phyloP scores from a whole-genome alignment of 2,888 invertebrate species.

The Schizaphis graminum region DNA sequence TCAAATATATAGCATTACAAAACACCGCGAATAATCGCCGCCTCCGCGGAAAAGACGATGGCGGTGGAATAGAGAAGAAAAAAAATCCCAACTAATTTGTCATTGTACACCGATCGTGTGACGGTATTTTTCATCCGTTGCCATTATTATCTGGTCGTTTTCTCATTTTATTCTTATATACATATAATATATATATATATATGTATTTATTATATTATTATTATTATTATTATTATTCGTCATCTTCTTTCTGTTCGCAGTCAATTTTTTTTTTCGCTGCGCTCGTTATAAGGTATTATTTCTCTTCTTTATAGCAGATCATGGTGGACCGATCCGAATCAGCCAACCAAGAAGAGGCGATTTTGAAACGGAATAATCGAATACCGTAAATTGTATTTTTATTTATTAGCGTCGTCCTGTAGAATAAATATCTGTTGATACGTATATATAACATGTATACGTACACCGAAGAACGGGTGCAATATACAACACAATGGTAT shows the following conservation, averaged over 20 bases:
- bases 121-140: constrained; percentile 65
- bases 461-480: background rate
- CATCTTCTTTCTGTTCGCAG: constrained; percentile 42
- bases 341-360: constrained; percentile 64
- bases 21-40: constrained; percentile 62
- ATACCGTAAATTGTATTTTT: constrained; percentile 65
- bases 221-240: constrained; percentile 30
- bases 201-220: constrained; percentile 25
- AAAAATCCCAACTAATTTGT: constrained; percentile 64
- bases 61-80: constrained; percentile 9
- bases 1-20: constrained; percentile 21
- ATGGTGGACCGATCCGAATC: constrained; percentile 66
- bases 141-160: constrained; percentile 61
- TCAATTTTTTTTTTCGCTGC: constrained; percentile 60
- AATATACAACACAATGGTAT: constrained; percentile 35
- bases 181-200: background rate
- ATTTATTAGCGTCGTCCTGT: constrained; percentile 56
- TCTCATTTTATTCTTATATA: constrained; percentile 45
- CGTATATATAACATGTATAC: constrained; percentile 3
- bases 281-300: constrained; percentile 63
- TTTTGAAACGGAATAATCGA: constrained; percentile 64
- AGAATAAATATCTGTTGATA: constrained; percentile 51
- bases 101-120: constrained; percentile 63
- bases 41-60: constrained; percentile 58
- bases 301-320: constrained; percentile 53